phyloP scores from a whole-genome alignment of 2,113 vertebrate species.

The Pelecanoides urinatrix region DNA sequence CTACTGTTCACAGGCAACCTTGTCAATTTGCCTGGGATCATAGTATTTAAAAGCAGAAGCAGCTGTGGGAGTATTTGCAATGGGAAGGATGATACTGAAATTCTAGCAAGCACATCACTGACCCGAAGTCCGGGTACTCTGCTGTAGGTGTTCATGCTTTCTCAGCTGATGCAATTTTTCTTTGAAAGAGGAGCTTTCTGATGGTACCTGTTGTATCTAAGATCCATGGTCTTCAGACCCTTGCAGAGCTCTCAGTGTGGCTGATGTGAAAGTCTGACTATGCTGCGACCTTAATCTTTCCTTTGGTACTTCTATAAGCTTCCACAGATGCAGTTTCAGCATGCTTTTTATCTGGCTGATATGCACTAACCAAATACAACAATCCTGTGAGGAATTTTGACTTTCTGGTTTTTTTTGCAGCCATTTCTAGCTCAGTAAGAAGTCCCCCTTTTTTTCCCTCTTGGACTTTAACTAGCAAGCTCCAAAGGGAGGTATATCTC shows the following conservation, averaged over 20 bases:
- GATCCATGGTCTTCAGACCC: not conserved
- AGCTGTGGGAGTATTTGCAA: not conserved
- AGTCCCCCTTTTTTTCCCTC: not conserved
- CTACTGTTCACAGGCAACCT: not conserved
- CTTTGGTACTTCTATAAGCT: not conserved
- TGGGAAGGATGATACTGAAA: not conserved
- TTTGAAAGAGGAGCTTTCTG: not conserved
- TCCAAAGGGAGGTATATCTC: not conserved
- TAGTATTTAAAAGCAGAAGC: not conserved
- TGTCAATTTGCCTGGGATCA: not conserved
- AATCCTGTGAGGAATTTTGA: not conserved
- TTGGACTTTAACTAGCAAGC: not conserved
- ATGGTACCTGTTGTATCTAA: not conserved
- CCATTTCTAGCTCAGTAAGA: not conserved
- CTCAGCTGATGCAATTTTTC: not conserved
- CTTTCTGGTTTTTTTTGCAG: not conserved
- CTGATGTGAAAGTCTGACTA: not conserved
- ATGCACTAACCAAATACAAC: not conserved
- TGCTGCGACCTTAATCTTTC: not conserved
- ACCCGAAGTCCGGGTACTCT: not conserved
- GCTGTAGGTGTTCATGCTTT: not conserved
- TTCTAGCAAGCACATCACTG: not conserved
- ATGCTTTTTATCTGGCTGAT: not conserved
- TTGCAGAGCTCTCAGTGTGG: not conserved
- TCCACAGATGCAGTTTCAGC: not conserved